These are phyloP conservation scores for Sterrhoptilus dennistouni DNA, from an alignment of 2,113 vertebrate genomes.

Conservation along the genomic window DNA sequence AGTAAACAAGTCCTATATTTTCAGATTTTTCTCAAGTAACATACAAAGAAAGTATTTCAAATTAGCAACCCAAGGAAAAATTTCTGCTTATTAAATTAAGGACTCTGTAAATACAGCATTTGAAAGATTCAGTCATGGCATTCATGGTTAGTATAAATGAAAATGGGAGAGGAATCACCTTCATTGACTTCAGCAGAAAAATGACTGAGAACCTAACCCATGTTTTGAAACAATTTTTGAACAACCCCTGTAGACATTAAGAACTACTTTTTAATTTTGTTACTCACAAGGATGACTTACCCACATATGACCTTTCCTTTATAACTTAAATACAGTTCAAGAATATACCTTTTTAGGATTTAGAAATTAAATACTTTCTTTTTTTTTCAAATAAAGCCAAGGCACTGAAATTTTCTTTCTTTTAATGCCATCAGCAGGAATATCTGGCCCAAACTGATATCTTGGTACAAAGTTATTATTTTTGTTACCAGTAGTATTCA, in stretches of 20 bases:
- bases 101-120: neutral
- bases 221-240: neutral
- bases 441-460: neutral
- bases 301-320: neutral
- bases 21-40: neutral
- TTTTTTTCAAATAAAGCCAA: neutral
- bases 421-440: neutral
- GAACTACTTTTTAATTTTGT: neutral
- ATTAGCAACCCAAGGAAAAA: neutral
- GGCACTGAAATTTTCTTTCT: neutral
- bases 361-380: neutral
- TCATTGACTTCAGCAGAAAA: neutral
- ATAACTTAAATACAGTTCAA: neutral
- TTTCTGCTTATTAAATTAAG: neutral
- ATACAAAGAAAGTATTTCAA: neutral
- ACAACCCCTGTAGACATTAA: fast-evolving
- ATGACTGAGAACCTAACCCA: neutral
- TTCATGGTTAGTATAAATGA: neutral
- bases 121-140: neutral
- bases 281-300: neutral
- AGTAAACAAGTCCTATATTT: neutral
- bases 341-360: neutral
- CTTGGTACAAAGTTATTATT: neutral
- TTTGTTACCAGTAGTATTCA: neutral
- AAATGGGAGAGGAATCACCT: neutral